These are phyloP conservation scores for Nephrocerus scutellatus DNA, from an alignment of 2,888 invertebrate genomes.

Conservation along the genomic window DNA sequence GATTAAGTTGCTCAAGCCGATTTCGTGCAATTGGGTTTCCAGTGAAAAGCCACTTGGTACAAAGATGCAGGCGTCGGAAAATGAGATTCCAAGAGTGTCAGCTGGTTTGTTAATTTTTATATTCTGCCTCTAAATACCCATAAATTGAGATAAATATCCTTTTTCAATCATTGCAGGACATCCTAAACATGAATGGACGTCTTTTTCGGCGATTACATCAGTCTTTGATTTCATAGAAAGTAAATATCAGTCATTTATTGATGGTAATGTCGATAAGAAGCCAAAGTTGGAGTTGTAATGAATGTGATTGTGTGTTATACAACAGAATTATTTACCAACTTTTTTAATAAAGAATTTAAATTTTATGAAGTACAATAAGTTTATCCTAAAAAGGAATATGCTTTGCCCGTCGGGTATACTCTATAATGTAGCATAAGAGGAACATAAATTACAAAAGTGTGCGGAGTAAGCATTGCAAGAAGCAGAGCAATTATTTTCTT, in stretches of 20 bases:
- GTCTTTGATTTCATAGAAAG: conserved; percentile 58
- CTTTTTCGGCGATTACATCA: conserved; percentile 57
- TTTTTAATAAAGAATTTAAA: too few species aligned
- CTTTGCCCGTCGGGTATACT: too few species aligned
- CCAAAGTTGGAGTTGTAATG: conserved; percentile 10
- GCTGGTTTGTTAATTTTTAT: conserved; percentile 48
- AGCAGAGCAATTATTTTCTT: too few species aligned
- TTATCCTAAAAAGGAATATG: too few species aligned
- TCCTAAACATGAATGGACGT: conserved; percentile 64
- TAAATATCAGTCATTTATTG: conserved; percentile 28
- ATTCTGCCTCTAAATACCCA: background rate
- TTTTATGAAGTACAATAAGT: too few species aligned
- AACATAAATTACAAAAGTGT: too few species aligned
- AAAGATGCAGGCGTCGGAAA: conserved; percentile 47
- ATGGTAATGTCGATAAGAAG: conserved; percentile 3
- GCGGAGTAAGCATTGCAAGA: too few species aligned
- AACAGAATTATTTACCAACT: too few species aligned
- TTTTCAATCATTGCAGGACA: conserved; percentile 54
- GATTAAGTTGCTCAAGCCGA: conserved; percentile 21
- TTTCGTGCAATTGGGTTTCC: conserved; percentile 59
- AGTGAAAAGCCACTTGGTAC: conserved; percentile 53
- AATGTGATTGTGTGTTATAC: too few species aligned
- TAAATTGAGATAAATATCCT: background rate
- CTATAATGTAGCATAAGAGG: too few species aligned
- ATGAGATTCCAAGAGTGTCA: conserved; percentile 55